Evolutionary conservation across 2,888 invertebrate species (phyloP).

Genomic region (Orthosia gothica): DNA sequence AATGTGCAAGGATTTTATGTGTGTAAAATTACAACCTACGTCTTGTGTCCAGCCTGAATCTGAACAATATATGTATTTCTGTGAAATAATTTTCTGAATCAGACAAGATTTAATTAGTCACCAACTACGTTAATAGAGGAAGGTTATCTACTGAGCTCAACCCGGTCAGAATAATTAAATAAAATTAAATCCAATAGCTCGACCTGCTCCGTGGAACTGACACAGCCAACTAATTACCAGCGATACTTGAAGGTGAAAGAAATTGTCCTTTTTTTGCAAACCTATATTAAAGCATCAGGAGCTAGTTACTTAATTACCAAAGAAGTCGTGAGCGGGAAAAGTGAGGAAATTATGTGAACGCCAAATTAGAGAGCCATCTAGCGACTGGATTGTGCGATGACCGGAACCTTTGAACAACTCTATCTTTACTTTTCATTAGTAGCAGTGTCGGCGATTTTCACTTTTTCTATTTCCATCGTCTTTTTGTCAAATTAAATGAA

Average conservation of each 20-base stretch:
- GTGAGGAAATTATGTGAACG: slow-evolving; percentile 77
- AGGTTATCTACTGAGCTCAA: background rate
- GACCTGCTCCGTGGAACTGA: slow-evolving; percentile 22
- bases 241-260: slow-evolving; percentile 35
- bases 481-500: slow-evolving; percentile 59
- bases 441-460: slow-evolving; percentile 53
- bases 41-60: no score
- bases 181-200: slow-evolving; percentile 33
- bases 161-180: slow-evolving; percentile 30
- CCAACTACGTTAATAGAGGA: background rate
- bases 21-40: background rate
- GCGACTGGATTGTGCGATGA: slow-evolving; percentile 72
- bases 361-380: slow-evolving; percentile 67
- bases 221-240: slow-evolving; percentile 38
- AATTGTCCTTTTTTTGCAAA: slow-evolving; percentile 55
- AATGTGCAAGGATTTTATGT: background rate
- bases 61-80: background rate
- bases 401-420: slow-evolving; percentile 73
- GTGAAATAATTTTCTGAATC: no score
- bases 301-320: slow-evolving; percentile 73
- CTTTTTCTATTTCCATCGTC: slow-evolving; percentile 54
- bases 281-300: slow-evolving; percentile 68
- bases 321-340: slow-evolving; percentile 72
- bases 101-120: background rate
- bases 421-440: slow-evolving; percentile 80